Evolutionary conservation across 2,113 vertebrate species (phyloP), one percentile per base, ranked within the genome.

Genomic region (Columbina picui): DNA sequence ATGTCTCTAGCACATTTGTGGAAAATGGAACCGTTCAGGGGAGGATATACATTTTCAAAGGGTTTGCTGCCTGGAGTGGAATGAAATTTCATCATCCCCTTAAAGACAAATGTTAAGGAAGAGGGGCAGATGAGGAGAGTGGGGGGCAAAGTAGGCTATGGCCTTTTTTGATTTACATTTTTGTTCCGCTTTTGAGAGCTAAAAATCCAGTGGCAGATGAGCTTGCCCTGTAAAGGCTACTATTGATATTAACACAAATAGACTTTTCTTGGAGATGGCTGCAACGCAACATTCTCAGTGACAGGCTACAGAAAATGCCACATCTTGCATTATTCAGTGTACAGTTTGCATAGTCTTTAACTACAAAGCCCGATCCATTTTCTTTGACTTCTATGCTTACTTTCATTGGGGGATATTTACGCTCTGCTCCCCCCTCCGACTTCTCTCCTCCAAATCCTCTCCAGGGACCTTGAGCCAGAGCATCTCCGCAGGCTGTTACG

Each of bases 1-100:
- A 73, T 64, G 69, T 94, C 88, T 96, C 90, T 90, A 89, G 96
- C 92, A 75, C 60, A 91, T 68, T 84, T 96, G 74, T 94, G 79
- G 63, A 97, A 98, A 98, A 93, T 22, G 11, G 84, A 96, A 93
- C 45, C 11, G 25, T 97, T 98, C 65, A 23, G 52, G 64, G 57
- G 45, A 97, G 79, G 87, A 87, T 87, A 71, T 25, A 71, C 7
- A 36, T 95, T 94, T 96, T 84, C 93, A 94, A 96, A 95, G 55
- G 57, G 20, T 95, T 95, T 53, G 6, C 87, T 91, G 61, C 47
- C 68, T 86, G 82, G 47, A 97, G 64, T 50, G 32, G 69, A 94
- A 95, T 93, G 76, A 20, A 77, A 64, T 94, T 95, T 95, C 38
- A 16, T 92, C 71, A 56, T 89, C 73, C 91, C 87, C 87, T 92